Evolutionary conservation across 2,888 invertebrate genomes (phyloP), one percentile per base, ranked within the genome.

Genomic region (Thysanoteuthis rhombus): DNA sequence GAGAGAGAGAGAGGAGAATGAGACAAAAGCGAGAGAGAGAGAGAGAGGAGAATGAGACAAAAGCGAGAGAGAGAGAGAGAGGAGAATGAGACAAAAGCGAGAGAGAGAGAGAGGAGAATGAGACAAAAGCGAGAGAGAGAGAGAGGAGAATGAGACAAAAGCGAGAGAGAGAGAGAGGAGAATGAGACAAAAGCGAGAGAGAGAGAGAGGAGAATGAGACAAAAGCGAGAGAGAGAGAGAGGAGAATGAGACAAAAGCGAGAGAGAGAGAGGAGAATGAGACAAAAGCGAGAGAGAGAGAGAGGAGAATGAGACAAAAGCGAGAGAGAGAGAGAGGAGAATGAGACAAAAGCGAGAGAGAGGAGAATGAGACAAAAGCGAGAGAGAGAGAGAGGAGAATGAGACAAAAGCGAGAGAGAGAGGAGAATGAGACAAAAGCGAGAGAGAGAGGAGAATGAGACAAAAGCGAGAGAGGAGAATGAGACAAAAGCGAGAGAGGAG

Each of bases 121-220:
- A 45, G 47, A 89, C 93, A 93, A 52, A 90, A 75, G 93, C 90
- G 94, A 47, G 91, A 45, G 45, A 40, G 75, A 47, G 42, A 16
- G 89, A 38, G 47, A 75, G 89, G 8, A 42, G 40, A 39, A 45
- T 38, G 32, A 25, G 36, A 39, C 32, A 32, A 89, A 52, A 93
- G 94, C n/a, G 42, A 42, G 42, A 12, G 42, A 42, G 42, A 45
- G 45, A 45, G 45, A 45, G 12, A 45, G 6, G 19, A 28, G 6
- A 58, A 89, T 25, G 38, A 90, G 75, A 40, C 45, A 90, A 16
- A n/a, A 1, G 1, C 22, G 39, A 6, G 19, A 28, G 6, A 58
- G 92, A 36, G 38, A 52, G 45, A 40, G 89, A 90, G 32, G 91
- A 93, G 89, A 90, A 52, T 93, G n/a, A 92, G 94, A 75, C 58